Conservation (phyloP, 2,113 vertebrate species). For the Polypterus bichir region DNA sequence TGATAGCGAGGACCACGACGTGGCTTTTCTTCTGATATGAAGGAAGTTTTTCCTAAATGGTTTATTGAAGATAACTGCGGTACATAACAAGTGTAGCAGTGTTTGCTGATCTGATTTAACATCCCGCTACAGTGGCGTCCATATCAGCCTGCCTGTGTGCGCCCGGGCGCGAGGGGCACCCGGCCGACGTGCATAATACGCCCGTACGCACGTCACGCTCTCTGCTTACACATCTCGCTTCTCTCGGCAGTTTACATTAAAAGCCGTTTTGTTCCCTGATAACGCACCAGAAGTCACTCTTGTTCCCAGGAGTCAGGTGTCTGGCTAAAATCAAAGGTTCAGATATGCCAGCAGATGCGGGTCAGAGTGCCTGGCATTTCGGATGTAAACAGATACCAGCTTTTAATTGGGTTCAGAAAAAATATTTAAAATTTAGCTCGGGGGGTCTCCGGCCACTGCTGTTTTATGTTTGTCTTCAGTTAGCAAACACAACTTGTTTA, state of each 20-base stretch:
- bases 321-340: conserved; percentile 67
- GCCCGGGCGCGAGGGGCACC: no score
- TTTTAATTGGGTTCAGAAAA: no score
- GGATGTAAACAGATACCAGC: conserved; percentile 38
- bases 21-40: conserved; percentile 48
- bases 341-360: conserved; percentile 60
- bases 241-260: no score
- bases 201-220: no score
- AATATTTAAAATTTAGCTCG: no score
- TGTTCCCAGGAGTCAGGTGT: conserved; percentile 67
- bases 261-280: no score
- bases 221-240: no score
- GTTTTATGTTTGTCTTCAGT: no score
- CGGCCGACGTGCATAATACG: no score
- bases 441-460: no score
- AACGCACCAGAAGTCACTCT: not conserved
- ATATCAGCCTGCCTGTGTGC: no score
- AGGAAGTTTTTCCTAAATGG: conserved; percentile 31
- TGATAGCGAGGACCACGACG: conserved; percentile 44
- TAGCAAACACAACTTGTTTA: no score
- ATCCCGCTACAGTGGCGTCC: conserved; percentile 30
- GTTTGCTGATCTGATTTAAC: conserved; percentile 48
- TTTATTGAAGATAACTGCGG: conserved; percentile 47
- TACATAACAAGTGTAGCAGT: conserved; percentile 37
- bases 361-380: conserved; percentile 40